These are phyloP conservation scores for Smutsia temminckii DNA, from an alignment of 2,797 vertebrate genomes.

Conservation along the genomic window DNA sequence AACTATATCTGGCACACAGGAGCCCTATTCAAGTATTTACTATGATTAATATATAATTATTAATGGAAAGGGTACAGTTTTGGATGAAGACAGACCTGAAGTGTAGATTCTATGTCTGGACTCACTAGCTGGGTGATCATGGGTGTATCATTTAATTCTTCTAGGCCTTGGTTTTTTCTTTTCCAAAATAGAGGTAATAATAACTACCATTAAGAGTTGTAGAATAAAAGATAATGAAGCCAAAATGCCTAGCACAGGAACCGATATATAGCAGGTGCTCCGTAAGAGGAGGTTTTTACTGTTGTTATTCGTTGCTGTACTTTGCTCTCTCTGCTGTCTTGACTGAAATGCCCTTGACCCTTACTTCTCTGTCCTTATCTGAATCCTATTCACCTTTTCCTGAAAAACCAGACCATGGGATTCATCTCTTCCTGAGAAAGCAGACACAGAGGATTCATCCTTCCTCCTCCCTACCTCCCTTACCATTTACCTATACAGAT, in stretches of 20 bases:
- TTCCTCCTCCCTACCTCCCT: background rate
- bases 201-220: constrained; percentile 32
- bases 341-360: background rate
- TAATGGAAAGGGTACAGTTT: background rate
- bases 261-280: background rate
- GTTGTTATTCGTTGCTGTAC: constrained; percentile 6
- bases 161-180: background rate
- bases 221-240: constrained; percentile 20
- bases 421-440: background rate
- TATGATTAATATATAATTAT: background rate
- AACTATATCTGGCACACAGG: constrained; percentile 15
- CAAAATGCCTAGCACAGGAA: background rate
- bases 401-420: constrained; percentile 18
- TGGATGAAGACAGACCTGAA: background rate
- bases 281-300: background rate
- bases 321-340: background rate
- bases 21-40: constrained; percentile 25
- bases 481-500: background rate
- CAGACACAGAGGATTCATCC: background rate
- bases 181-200: constrained; percentile 22
- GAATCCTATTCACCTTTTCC: background rate
- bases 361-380: background rate
- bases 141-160: background rate
- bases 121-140: background rate
- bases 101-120: constrained; percentile 10